Evolutionary conservation across 2,797 vertebrate genomes (phyloP).

Genomic region (Rhinogobio ventralis): DNA sequence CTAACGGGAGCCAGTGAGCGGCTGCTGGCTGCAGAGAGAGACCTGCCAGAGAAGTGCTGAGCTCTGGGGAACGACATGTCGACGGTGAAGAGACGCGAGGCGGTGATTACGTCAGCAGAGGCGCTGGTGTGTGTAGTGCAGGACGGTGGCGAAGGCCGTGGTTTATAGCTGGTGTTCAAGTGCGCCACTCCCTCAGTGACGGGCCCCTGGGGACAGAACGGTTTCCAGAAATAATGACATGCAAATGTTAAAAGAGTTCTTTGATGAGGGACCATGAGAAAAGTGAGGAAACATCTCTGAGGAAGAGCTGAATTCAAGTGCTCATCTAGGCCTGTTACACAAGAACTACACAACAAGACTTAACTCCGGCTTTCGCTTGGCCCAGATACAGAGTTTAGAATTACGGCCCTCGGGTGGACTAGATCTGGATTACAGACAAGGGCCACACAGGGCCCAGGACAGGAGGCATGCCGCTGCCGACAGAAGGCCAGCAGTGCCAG

Average conservation of each 20-base stretch:
- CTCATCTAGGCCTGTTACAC: background rate
- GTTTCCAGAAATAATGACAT: constrained; percentile 10
- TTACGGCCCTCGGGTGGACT: too few species aligned
- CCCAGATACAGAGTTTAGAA: too few species aligned
- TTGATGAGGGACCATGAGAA: constrained; percentile 16
- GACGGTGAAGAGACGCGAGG: background rate
- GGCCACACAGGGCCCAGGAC: too few species aligned
- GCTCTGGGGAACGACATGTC: constrained; percentile 30
- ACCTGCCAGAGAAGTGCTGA: constrained; percentile 6
- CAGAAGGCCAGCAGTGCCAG: too few species aligned
- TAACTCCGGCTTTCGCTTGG: too few species aligned
- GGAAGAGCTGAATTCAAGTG: too few species aligned
- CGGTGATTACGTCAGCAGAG: background rate
- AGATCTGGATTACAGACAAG: too few species aligned
- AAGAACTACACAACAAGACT: background rate
- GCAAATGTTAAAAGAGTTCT: background rate
- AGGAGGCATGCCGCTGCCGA: too few species aligned
- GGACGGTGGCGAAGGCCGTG: background rate
- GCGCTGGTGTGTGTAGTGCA: background rate
- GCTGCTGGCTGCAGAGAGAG: background rate
- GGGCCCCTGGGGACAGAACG: constrained; percentile 11
- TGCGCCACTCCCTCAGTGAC: background rate
- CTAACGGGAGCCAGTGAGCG: background rate
- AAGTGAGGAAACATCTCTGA: background rate
- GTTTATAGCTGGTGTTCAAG: constrained; percentile 16